Conservation (phyloP, 2,797 vertebrate species). For the Anguilla megastoma region DNA sequence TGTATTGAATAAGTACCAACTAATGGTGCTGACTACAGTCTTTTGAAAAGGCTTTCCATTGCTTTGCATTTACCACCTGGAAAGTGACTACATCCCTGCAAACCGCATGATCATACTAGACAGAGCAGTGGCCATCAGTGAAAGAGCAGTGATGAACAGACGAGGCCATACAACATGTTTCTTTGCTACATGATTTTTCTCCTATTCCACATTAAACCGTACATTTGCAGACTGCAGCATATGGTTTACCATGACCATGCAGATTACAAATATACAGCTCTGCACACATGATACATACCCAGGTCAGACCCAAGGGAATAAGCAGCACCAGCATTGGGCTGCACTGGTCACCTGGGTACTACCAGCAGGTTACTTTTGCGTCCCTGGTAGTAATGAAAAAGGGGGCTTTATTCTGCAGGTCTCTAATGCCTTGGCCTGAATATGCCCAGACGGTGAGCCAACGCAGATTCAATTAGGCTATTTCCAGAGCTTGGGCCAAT, state of each 20-base stretch:
- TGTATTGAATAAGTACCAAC: conserved; percentile 49
- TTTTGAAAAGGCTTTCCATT: not conserved
- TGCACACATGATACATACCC: not conserved
- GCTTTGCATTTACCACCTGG: not conserved
- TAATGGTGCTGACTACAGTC: conserved; percentile 24
- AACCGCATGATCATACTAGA: not conserved
- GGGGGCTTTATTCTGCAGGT: not conserved
- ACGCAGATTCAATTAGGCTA: conserved; percentile 8
- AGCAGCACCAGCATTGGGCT: not conserved
- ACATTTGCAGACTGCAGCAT: not conserved
- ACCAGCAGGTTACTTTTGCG: not conserved
- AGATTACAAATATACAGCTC: not conserved
- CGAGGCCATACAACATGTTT: not conserved
- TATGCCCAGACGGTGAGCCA: not conserved
- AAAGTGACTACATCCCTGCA: not conserved
- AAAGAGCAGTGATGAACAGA: not conserved
- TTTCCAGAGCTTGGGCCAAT: conserved; percentile 7
- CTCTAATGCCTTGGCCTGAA: not conserved
- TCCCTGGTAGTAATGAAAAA: not conserved
- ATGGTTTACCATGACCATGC: not conserved
- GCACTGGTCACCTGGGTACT: not conserved
- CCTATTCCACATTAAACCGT: not conserved
- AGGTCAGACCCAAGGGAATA: not conserved
- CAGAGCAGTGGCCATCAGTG: not conserved
- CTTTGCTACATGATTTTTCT: not conserved